A percentile compares a stretch with the other conserved stretches of the same genome.
Evolutionary conservation across 2,113 vertebrate genomes (phyloP).

Genomic region (Passer domesticus): DNA sequence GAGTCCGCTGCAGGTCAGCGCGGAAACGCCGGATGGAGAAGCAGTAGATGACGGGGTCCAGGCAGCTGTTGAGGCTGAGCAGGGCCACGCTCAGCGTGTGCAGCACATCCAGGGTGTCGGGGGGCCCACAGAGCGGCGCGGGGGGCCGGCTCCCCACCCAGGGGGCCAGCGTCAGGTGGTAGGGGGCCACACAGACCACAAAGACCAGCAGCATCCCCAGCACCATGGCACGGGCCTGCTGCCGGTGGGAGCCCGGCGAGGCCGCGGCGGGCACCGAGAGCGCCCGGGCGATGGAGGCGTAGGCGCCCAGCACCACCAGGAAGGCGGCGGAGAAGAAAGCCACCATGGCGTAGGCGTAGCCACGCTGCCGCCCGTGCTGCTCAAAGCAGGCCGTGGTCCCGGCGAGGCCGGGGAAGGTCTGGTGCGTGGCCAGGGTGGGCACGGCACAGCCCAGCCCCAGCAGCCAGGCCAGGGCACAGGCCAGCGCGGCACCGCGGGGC

Average conservation of each 20-base stretch:
- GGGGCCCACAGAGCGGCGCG: background rate
- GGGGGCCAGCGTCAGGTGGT: slow-evolving; percentile 66
- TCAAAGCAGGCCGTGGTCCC: slow-evolving; percentile 56
- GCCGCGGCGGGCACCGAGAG: background rate
- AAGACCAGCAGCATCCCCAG: slow-evolving; percentile 71
- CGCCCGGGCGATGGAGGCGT: slow-evolving; percentile 26
- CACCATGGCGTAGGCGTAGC: slow-evolving; percentile 37
- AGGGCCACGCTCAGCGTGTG: slow-evolving; percentile 62
- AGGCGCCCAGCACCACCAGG: slow-evolving; percentile 58
- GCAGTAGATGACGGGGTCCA: slow-evolving; percentile 69
- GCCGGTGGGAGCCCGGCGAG: slow-evolving; percentile 9
- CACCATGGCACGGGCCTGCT: slow-evolving; percentile 57
- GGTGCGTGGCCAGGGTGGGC: slow-evolving; percentile 43
- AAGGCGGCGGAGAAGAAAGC: slow-evolving; percentile 45
- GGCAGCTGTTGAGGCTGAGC: slow-evolving; percentile 72
- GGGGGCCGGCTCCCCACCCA: slow-evolving; percentile 42
- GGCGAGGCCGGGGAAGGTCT: background rate
- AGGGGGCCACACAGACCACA: slow-evolving; percentile 60
- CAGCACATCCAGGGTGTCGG: background rate
- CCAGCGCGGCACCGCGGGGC: background rate
- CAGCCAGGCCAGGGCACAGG: slow-evolving; percentile 46
- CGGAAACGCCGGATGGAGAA: slow-evolving; percentile 61
- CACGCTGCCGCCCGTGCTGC: background rate
- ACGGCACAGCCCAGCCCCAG: slow-evolving; percentile 49
- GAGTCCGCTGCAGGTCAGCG: slow-evolving; percentile 14